Percentiles rank a stretch among this genome's conserved stretches.
phyloP scores from a whole-genome alignment of 2,888 invertebrate genomes.

The Metellina segmentata region DNA sequence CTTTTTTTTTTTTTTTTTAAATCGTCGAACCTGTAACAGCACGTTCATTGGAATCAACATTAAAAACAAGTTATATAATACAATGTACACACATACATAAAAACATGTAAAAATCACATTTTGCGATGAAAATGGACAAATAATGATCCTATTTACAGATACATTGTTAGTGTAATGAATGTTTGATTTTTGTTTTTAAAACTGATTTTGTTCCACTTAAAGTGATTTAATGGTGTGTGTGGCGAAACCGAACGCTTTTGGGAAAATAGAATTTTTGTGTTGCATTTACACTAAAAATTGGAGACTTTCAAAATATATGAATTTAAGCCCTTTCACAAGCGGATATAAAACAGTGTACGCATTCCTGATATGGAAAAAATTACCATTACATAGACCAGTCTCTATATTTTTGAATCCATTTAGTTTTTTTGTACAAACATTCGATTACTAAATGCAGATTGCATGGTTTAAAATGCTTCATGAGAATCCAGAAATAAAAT shows the following conservation, averaged over 20 bases:
- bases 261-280: background rate
- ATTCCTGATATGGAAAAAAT: background rate
- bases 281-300: background rate
- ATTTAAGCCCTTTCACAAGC: background rate
- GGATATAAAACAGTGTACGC: background rate
- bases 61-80: slow-evolving; percentile 72
- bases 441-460: background rate
- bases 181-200: slow-evolving; percentile 23
- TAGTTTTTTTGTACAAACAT: background rate
- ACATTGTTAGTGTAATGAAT: slow-evolving; percentile 58
- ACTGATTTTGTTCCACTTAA: slow-evolving; percentile 40
- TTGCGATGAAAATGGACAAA: slow-evolving; percentile 74
- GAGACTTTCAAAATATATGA: background rate
- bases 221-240: slow-evolving; percentile 7
- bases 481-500: background rate
- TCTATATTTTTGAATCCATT: background rate
- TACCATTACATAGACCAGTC: background rate
- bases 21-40: slow-evolving; percentile 69
- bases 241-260: background rate
- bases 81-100: slow-evolving; percentile 75
- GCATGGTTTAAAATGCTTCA: background rate
- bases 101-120: slow-evolving; percentile 75
- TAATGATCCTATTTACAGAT: slow-evolving; percentile 70
- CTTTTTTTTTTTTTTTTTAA: too few species aligned
- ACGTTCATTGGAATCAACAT: slow-evolving; percentile 57